phyloP scores from a whole-genome alignment of 37 sponge, comb jelly and placozoan genomes.

The Cliona cf. orientalis region DNA sequence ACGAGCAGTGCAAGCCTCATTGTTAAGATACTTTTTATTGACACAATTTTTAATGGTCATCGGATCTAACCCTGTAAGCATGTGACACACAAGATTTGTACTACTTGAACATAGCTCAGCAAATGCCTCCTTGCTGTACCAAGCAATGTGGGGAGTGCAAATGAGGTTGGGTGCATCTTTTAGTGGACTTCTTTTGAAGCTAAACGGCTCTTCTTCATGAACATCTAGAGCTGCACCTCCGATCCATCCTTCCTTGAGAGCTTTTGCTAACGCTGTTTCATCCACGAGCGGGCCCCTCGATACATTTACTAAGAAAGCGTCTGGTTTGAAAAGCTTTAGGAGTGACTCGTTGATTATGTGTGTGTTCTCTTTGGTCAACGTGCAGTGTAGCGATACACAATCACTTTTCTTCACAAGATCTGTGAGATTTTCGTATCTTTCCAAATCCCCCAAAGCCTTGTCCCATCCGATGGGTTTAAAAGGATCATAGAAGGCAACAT shows the following conservation, averaged over 20 bases:
- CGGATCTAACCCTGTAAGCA: conserved; percentile 34
- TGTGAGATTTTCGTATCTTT: conserved; percentile 34
- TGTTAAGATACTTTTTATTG: conserved; percentile 35
- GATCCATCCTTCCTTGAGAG: conserved; percentile 68
- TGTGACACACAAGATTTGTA: conserved; percentile 35
- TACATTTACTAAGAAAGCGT: conserved; percentile 80
- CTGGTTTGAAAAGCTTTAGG: conserved; percentile 68
- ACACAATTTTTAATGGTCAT: conserved; percentile 40
- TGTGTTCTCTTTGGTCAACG: conserved; percentile 61
- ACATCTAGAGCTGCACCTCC: conserved; percentile 89
- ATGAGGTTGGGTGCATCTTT: conserved; percentile 58
- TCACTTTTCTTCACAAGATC: conserved; percentile 63
- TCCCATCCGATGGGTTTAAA: conserved; percentile 53
- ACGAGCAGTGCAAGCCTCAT: conserved; percentile 48
- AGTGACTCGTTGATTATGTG: conserved; percentile 63
- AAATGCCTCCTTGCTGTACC: conserved; percentile 74
- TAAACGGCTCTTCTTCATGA: conserved; percentile 71
- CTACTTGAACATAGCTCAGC: conserved; percentile 42
- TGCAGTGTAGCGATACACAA: conserved; percentile 83
- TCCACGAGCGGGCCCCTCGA: conserved; percentile 81
- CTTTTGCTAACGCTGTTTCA: conserved; percentile 76
- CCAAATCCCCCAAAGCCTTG: conserved; percentile 69
- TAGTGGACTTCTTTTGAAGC: conserved; percentile 49
- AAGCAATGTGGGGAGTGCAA: conserved; percentile 81
- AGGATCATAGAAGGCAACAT: conserved; percentile 75